Evolutionary conservation across 2,797 vertebrate species (phyloP).

Genomic region (Artibeus jamaicensis): DNA sequence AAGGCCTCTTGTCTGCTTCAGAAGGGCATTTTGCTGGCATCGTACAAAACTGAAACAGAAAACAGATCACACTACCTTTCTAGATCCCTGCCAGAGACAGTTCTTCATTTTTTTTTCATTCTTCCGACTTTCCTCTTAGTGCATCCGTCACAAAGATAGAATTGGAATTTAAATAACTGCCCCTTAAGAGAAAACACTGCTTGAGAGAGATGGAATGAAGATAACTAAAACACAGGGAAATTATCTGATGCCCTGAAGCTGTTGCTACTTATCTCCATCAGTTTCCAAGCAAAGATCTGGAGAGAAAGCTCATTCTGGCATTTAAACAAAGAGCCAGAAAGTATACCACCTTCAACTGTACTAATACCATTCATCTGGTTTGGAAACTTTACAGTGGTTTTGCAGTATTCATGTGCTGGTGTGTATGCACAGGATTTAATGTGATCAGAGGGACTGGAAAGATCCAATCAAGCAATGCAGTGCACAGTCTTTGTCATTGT

Average conservation of each 20-base stretch:
- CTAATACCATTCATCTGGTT: background rate
- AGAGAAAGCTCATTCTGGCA: background rate
- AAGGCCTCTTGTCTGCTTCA: background rate
- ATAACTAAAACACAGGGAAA: background rate
- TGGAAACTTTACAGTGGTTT: background rate
- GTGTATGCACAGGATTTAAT: background rate
- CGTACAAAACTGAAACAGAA: conserved; percentile 32
- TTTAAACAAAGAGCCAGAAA: conserved; percentile 6
- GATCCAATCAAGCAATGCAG: background rate
- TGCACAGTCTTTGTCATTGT: background rate
- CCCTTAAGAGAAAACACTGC: conserved; percentile 2
- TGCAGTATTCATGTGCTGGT: background rate
- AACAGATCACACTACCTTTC: conserved; percentile 6
- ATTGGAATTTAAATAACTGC: background rate
- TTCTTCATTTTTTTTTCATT: conserved; percentile 30
- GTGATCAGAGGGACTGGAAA: background rate
- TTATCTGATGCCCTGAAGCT: background rate
- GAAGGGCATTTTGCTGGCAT: background rate
- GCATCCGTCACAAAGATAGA: background rate
- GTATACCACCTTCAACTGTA: background rate
- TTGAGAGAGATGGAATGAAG: background rate
- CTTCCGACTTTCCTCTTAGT: background rate
- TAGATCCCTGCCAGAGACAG: background rate
- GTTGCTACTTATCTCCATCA: background rate
- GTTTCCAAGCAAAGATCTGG: background rate